Percentiles rank a stretch among this genome's conserved stretches.
Conservation (phyloP, 2,888 invertebrate genomes). For the Cenopis cana region DNA sequence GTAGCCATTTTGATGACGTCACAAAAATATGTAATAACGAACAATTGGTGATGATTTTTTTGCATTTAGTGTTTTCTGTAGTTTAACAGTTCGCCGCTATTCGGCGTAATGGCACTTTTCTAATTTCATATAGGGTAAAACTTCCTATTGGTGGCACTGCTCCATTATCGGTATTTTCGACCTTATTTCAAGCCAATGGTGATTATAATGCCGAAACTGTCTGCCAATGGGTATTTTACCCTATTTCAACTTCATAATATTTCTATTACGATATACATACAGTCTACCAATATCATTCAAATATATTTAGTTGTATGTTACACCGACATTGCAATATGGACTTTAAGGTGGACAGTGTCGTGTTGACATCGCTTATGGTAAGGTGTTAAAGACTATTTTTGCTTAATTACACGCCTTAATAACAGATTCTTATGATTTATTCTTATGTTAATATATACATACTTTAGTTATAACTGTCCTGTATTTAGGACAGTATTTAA, state of each 20-base stretch:
- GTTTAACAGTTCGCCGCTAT: constrained; percentile 35
- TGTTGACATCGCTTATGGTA: no score
- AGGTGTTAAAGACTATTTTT: neutral
- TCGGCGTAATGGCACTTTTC: constrained; percentile 32
- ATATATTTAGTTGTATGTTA: constrained; percentile 22
- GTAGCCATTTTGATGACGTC: constrained; percentile 45
- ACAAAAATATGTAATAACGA: constrained; percentile 44
- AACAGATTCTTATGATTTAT: constrained; percentile 7
- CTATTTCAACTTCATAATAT: neutral
- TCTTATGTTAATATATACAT: neutral
- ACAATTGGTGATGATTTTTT: constrained; percentile 53
- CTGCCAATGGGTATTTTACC: neutral
- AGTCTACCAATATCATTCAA: constrained; percentile 8
- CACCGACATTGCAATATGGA: constrained; percentile 22
- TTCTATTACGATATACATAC: constrained; percentile 14
- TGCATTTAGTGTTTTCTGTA: constrained; percentile 53
- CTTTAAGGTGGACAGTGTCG: neutral
- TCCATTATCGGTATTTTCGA: neutral
- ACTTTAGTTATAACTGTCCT: neutral
- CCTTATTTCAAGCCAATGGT: neutral
- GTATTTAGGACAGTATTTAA: neutral
- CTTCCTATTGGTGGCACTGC: neutral
- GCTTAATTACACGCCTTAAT: neutral
- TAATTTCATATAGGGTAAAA: neutral
- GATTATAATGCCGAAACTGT: constrained; percentile 1